Percentiles rank a stretch among this genome's conserved stretches.
phyloP scores from a whole-genome alignment of 2,888 invertebrate genomes.

The Ecdyonurus torrentis region DNA sequence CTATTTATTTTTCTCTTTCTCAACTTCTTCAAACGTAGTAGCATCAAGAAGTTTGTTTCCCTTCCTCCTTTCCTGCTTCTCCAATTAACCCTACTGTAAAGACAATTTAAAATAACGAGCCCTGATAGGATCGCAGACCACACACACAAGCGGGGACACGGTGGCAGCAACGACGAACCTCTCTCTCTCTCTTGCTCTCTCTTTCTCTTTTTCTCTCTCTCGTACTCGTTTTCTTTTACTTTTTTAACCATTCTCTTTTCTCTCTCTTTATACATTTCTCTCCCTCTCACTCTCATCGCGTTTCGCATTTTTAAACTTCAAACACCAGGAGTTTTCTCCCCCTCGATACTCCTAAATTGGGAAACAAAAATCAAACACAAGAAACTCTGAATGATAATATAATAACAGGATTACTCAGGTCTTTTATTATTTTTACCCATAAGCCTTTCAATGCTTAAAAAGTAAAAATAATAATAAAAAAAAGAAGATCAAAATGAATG shows the following conservation, averaged over 20 bases:
- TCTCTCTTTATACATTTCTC: too few species aligned
- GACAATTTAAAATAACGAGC: constrained; percentile 10
- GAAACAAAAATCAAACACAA: neutral
- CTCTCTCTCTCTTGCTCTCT: constrained; percentile 1
- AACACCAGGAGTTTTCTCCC: neutral
- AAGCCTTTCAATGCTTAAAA: neutral
- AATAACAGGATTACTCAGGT: neutral
- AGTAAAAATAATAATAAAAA: neutral
- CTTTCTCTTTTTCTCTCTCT: too few species aligned
- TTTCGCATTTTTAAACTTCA: neutral
- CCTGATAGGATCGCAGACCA: constrained; percentile 9
- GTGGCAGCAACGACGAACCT: neutral
- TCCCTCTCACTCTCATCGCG: too few species aligned
- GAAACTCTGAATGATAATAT: neutral
- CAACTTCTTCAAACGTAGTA: too few species aligned
- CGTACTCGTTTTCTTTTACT: too few species aligned
- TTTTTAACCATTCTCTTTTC: too few species aligned
- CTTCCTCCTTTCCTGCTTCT: constrained; percentile 3
- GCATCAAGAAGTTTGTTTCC: neutral
- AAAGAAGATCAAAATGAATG: neutral
- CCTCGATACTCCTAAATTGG: neutral
- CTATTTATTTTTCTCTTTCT: too few species aligned
- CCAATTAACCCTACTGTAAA: constrained; percentile 10
- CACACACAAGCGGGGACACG: constrained; percentile 9
- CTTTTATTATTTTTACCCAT: neutral